These are phyloP conservation scores for Polyodon spathula DNA, from an alignment of 2,113 vertebrate genomes.

Conservation along the genomic window DNA sequence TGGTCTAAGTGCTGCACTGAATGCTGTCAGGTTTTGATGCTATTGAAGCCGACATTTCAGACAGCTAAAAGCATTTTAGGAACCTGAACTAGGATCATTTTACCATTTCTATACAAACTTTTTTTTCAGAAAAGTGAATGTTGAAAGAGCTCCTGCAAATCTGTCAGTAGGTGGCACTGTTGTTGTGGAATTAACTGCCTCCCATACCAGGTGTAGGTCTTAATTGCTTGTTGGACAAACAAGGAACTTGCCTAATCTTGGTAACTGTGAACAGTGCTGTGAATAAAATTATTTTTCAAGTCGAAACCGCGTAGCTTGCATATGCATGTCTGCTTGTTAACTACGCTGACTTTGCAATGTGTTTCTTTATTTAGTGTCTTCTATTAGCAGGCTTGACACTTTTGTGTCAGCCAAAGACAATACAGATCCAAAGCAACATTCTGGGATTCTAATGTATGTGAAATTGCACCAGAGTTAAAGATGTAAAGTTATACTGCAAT, in stretches of 20 bases:
- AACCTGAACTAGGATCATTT: constrained; percentile 46
- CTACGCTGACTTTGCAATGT: not conserved
- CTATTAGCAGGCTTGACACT: not conserved
- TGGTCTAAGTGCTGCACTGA: too few relatives aligned
- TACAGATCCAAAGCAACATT: not conserved
- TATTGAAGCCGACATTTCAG: constrained; percentile 48
- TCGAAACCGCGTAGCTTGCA: not conserved
- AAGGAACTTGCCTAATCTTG: not conserved
- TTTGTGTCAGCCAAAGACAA: not conserved
- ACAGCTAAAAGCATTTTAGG: constrained; percentile 49
- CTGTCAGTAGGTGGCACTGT: constrained; percentile 58
- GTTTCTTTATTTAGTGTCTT: not conserved
- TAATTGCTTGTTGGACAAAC: not conserved
- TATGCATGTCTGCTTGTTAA: constrained; percentile 1
- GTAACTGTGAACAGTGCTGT: not conserved
- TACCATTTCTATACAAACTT: constrained; percentile 48
- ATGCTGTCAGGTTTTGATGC: constrained; percentile 40
- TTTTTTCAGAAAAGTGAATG: not conserved
- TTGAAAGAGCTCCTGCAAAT: not conserved
- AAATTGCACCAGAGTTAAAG: too few relatives aligned
- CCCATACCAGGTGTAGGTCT: not conserved
- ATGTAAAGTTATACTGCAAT: too few relatives aligned
- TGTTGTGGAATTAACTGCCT: constrained; percentile 38
- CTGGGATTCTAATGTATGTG: too few relatives aligned
- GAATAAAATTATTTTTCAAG: not conserved